Base-by-base conservation (phyloP, 2,797 vertebrate genomes). In the Petrocephalus sullivani region DNA sequence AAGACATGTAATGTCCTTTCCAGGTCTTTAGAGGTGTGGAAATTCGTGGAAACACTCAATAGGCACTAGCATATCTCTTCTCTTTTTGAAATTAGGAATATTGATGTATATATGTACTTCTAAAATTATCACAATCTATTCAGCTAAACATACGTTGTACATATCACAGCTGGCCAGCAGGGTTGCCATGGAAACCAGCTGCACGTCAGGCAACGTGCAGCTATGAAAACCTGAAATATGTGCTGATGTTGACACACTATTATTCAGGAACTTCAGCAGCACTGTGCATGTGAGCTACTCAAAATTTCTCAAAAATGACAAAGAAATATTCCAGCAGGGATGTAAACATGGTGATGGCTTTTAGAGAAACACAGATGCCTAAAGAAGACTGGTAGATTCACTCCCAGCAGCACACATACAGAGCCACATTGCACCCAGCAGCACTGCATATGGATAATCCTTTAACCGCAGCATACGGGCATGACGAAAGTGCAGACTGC, bases 161-260 rank as follows among this genome's bases (percentile, higher is more conserved):
- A 21, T 56, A 14, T 53, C 23, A 64, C 54, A 85, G 51, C 82
- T 67, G 58, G 58, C 19, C 54, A 57, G 51, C 28, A 58, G n/a
- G 37, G 71, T 89, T 89, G n/a, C 85, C 85, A 89, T 89, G 85
- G 88, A 89, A 89, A 89, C 88, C 71, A 83, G 85, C 64, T 81
- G 85, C 21, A 81, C 53, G 3, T 41, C 57, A 61, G 41, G 49
- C 46, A n/a, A 23, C 19, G 46, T 83, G 78, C 16, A 54, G 28
- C 56, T 83, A 87, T 75, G 58, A 81, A 87, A 41, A 60, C 33
- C 51, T 58, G n/a, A 46, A 75, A 78, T 54, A 33, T 57, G 12
- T 49, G 56, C 85, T 37, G 33, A 78, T 33, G 37, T 21, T 82
- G 21, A 86, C 53, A 81, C 16, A 7, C 14, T 49, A n/a, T 53